Evolutionary conservation across 2,888 invertebrate species (phyloP).

Genomic region (Coleophora flavipennella): DNA sequence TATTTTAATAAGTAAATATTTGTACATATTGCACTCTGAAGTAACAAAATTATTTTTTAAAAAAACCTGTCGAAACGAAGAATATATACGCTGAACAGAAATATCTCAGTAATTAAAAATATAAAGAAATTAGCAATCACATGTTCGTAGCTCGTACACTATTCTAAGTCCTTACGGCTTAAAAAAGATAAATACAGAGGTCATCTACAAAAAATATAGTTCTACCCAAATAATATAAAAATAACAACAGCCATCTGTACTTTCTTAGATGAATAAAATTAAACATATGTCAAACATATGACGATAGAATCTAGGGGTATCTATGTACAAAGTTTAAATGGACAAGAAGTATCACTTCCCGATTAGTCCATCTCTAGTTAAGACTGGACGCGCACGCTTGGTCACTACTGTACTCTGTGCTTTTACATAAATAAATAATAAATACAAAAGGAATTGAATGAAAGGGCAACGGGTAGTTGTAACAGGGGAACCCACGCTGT

Average conservation of each 20-base stretch:
- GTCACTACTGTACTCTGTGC: conserved; percentile 53
- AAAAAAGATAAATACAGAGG: conserved; percentile 72
- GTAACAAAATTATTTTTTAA: conserved; percentile 68
- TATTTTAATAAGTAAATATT: conserved; percentile 75
- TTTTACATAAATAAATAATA: conserved; percentile 26
- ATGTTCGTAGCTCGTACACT: conserved; percentile 67
- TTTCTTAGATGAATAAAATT: conserved; percentile 73
- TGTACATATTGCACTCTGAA: conserved; percentile 83
- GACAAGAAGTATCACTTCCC: conserved; percentile 38
- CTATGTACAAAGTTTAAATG: conserved; percentile 63
- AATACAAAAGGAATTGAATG: conserved; percentile 33
- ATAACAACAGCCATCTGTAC: conserved; percentile 74
- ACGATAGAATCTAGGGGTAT: conserved; percentile 67
- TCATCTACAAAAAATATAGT: conserved; percentile 72
- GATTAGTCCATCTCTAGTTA: conserved; percentile 36
- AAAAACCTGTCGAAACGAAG: conserved; percentile 61
- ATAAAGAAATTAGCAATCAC: conserved; percentile 62
- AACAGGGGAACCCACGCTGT: conserved; percentile 22
- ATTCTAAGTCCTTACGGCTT: conserved; percentile 68
- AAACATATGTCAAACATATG: conserved; percentile 73
- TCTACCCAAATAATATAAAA: conserved; percentile 73
- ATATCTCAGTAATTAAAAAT: conserved; percentile 57
- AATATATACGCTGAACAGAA: conserved; percentile 56
- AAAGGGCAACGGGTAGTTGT: conserved; percentile 30
- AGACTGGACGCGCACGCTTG: conserved; percentile 61